Evolutionary conservation across 2,888 invertebrate species (phyloP), one percentile per base, ranked within the genome.

Genomic region (Mythimna impura): DNA sequence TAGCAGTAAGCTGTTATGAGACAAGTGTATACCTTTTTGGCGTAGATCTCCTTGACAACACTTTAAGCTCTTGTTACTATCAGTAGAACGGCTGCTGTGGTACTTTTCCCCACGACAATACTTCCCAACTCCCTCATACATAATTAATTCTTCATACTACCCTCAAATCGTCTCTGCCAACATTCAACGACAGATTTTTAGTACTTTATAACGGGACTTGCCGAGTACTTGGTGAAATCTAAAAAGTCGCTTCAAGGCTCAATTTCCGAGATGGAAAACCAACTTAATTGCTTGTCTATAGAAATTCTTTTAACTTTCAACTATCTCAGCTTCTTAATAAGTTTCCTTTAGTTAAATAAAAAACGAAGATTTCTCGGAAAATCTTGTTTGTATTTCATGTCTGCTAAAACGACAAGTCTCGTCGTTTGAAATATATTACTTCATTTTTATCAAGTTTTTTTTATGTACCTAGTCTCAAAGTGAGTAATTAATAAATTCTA

Each of bases 191-290:
- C 62, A 43, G 71, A 71, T 83, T 80, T 82, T 82, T 69, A 83
- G 68, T 83, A 73, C 73, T 73, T 80, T 82, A 76, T 80, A 80
- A 82, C 71, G 66, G 50, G 52, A 76, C 57, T 83, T 80, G 1
- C 34, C 10, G 68, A 80, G 68, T 30, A 76, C 83, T 73, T 61
- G 47, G 68, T 54, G 65, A 57, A 60, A 61, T 68, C 80, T 83
- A 69, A 80, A 71, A 81, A 80, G 72, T 83, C 63, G 63, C 61
- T 62, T 50, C 8, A 76, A 76, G 83, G 71, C 80, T 82, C 76
- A 76, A 82, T 82, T 76, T 83, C 80, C 73, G 83, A 80, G 83
- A 80, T 80, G 71, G 72, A 66, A 83, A 80, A 83, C 71, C 71
- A 43, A 73, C 68, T 76, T 82, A 82, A 83, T 82, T 82, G 76